Conservation (phyloP, 2,797 vertebrate species). For the Protosalanx chinensis region DNA sequence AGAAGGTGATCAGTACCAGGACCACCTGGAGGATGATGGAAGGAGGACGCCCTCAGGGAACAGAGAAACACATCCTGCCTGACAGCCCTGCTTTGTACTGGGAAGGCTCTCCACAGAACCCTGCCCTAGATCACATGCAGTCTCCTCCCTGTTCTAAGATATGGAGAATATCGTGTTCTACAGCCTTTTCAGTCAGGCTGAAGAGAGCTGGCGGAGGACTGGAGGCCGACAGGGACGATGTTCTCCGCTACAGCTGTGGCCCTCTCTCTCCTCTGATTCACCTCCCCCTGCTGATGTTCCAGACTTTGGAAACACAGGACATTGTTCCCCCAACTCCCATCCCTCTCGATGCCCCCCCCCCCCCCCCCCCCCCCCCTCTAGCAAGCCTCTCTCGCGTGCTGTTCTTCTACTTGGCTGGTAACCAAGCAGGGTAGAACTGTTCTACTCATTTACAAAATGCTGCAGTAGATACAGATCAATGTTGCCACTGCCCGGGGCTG, state of each 20-base stretch:
- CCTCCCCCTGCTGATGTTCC: conserved; percentile 39
- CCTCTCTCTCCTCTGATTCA: neutral
- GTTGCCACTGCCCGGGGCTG: neutral
- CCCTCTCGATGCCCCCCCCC: neutral
- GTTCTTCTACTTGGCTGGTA: neutral
- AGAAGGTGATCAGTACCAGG: neutral
- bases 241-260: too few species aligned
- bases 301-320: conserved; percentile 28
- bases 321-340: conserved; percentile 14
- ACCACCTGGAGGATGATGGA: neutral
- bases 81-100: neutral
- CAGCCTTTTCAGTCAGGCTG: neutral
- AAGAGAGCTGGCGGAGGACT: too few species aligned
- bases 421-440: neutral
- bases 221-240: too few species aligned
- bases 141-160: too few species aligned
- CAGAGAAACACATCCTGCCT: neutral
- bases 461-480: neutral
- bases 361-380: too few species aligned
- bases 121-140: neutral
- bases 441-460: neutral
- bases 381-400: neutral
- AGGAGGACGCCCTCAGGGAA: neutral
- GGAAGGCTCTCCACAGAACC: too few species aligned
- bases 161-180: neutral